These are phyloP conservation scores for Naso thynnoides DNA, from an alignment of 2,797 vertebrate genomes.

Conservation along the genomic window DNA sequence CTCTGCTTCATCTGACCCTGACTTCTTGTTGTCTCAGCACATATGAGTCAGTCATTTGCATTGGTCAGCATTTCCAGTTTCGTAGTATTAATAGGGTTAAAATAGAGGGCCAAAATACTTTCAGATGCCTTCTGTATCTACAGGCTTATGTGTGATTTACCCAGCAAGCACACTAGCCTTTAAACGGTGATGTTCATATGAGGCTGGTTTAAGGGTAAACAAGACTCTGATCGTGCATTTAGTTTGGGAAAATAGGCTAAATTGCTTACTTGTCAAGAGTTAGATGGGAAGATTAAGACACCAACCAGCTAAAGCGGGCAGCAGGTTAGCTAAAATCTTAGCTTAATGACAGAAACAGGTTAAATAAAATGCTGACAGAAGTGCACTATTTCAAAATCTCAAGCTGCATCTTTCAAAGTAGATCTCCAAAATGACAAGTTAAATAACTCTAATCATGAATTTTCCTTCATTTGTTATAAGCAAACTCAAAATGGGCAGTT, in stretches of 20 bases:
- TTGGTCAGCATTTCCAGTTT: conserved; percentile 27
- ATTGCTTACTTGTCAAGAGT: neutral
- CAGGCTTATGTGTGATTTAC: conserved; percentile 1
- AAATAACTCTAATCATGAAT: too few species aligned
- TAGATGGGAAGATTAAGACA: neutral
- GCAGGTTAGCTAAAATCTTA: too few species aligned
- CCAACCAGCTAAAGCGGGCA: too few species aligned
- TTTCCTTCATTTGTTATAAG: too few species aligned
- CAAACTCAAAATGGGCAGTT: too few species aligned
- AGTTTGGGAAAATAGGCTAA: neutral
- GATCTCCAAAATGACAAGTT: too few species aligned
- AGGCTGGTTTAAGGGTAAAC: neutral
- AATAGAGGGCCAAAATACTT: conserved; percentile 17
- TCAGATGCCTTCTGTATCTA: conserved; percentile 1
- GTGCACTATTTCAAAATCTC: too few species aligned
- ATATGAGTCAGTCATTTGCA: conserved; percentile 20
- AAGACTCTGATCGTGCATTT: neutral
- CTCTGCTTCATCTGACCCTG: conserved; percentile 30
- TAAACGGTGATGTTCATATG: neutral
- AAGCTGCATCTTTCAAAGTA: too few species aligned
- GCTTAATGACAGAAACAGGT: too few species aligned
- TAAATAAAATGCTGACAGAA: too few species aligned
- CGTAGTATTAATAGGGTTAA: conserved; percentile 27
- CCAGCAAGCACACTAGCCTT: conserved; percentile 1
- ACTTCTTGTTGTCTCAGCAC: conserved; percentile 44